Conservation (phyloP, 1,140 invertebrate species). For the Neodiprion fabricii region DNA sequence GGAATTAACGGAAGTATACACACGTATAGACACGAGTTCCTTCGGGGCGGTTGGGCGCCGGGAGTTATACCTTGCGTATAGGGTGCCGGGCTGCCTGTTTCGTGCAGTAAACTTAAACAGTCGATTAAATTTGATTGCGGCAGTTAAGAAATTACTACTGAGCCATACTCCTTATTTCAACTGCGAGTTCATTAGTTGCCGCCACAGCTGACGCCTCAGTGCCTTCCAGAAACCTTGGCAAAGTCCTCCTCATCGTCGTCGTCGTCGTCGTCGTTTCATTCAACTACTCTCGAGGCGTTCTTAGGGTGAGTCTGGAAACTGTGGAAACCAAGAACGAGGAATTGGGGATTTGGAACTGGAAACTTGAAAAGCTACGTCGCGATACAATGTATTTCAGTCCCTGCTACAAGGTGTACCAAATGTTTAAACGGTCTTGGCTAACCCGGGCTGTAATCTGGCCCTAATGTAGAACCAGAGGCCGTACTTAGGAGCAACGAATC, state of each 20-base stretch:
- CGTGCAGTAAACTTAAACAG: conserved; percentile 7
- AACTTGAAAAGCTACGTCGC: neutral
- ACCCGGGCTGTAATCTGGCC: neutral
- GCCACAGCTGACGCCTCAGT: conserved; percentile 6
- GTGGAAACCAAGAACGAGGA: neutral
- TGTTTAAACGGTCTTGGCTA: neutral
- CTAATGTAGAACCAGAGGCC: neutral
- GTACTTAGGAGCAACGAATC: too few species aligned
- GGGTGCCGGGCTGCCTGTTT: neutral
- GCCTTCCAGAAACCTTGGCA: neutral
- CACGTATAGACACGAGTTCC: neutral
- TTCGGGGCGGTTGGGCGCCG: too few species aligned
- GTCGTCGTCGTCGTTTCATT: neutral
- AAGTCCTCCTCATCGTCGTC: too few species aligned
- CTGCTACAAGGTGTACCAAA: neutral
- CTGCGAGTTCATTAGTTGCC: neutral
- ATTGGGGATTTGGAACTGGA: neutral
- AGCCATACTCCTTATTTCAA: conserved; percentile 5
- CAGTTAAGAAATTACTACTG: conserved; percentile 3
- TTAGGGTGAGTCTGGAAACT: neutral
- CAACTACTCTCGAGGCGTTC: neutral
- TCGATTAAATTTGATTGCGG: conserved; percentile 7
- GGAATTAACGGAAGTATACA: neutral
- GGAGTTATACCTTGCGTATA: neutral
- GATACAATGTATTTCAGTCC: neutral